Conservation (phyloP, 2,888 invertebrate species). For the Cacoxenus indagator region DNA sequence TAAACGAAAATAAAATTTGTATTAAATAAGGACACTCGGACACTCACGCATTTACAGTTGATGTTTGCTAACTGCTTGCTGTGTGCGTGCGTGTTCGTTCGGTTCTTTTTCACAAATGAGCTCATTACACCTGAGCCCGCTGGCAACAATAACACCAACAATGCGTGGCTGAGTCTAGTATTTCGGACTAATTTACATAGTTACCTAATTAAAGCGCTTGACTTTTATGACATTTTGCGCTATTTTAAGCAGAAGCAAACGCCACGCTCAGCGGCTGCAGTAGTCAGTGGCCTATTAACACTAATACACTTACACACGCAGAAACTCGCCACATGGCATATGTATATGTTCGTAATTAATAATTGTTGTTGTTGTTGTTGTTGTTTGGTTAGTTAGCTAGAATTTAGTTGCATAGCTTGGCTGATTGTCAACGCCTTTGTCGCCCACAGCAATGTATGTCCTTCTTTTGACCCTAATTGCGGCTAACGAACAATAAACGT, state of each 20-base stretch:
- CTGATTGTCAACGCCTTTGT: not conserved
- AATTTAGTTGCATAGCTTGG: not conserved
- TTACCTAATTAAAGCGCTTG: conserved; percentile 54
- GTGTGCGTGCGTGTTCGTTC: not conserved
- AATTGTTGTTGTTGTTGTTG: not conserved
- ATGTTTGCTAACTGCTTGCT: not conserved
- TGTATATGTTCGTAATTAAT: conserved; percentile 1
- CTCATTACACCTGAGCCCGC: not conserved
- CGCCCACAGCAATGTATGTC: not conserved
- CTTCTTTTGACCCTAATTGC: conserved; percentile 15
- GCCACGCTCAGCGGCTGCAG: no score
- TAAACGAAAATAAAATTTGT: not conserved
- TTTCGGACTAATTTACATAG: conserved; percentile 52
- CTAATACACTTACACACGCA: not conserved
- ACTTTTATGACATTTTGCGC: conserved; percentile 54
- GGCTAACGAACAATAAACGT: conserved; percentile 15
- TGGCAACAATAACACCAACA: not conserved
- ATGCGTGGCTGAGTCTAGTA: not conserved
- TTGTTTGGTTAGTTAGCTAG: not conserved
- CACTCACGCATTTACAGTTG: not conserved
- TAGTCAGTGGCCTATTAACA: conserved; percentile 9
- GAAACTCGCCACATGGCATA: not conserved
- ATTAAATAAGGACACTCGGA: not conserved
- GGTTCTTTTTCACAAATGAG: not conserved
- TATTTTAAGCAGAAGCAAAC: conserved; percentile 31